phyloP scores from a whole-genome alignment of 1,140 invertebrate species.

The Danaus plexippus region DNA sequence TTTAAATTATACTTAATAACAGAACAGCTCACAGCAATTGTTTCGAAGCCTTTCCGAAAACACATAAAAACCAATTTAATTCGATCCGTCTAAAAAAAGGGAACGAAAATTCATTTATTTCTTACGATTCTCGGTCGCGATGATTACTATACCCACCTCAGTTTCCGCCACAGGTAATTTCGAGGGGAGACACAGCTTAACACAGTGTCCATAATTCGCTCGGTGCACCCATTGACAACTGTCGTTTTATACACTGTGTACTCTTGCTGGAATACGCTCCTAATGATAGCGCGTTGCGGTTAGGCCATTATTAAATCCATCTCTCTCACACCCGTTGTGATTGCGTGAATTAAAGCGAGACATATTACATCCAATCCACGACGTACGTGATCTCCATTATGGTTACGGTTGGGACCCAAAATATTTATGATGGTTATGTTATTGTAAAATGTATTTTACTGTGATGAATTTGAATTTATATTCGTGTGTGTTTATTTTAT shows the following conservation, averaged over 20 bases:
- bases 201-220: conserved; percentile 12
- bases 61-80: conserved; percentile 56
- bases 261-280: conserved; percentile 36
- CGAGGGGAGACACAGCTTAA: conserved; percentile 10
- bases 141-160: conserved; percentile 44
- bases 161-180: conserved; percentile 40
- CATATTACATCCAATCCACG: conserved; percentile 39
- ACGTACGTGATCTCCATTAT: conserved; percentile 64
- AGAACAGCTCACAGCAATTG: conserved; percentile 27
- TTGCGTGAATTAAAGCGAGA: conserved; percentile 45
- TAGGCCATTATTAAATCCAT: conserved; percentile 56
- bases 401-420: conserved; percentile 26
- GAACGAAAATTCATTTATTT: conserved; percentile 56
- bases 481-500: conserved; percentile 10
- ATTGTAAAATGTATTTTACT: conserved; percentile 25
- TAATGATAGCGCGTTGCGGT: conserved; percentile 63
- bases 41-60: conserved; percentile 46
- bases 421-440: conserved; percentile 19
- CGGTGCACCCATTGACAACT: conserved; percentile 26
- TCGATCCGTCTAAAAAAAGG: conserved; percentile 31
- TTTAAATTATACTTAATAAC: conserved; percentile 51
- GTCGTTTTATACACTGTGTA: conserved; percentile 32
- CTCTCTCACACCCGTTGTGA: conserved; percentile 39
- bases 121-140: conserved; percentile 49
- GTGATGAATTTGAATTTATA: conserved; percentile 11